Evolutionary conservation across 2,797 vertebrate genomes (phyloP).

Genomic region (Botia almorhae): DNA sequence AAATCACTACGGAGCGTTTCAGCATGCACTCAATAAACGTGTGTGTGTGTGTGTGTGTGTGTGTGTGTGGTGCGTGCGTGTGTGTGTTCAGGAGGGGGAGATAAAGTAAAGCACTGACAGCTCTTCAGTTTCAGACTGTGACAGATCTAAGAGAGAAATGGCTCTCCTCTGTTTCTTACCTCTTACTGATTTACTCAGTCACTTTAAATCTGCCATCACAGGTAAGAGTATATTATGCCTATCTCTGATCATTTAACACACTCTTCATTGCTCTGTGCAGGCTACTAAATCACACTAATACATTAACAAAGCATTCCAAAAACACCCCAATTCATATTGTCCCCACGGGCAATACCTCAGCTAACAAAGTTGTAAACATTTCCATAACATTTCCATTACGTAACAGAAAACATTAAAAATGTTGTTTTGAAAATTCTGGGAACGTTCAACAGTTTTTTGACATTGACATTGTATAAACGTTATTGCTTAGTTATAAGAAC

Average conservation of each 20-base stretch:
- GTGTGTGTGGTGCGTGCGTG: too few relatives aligned
- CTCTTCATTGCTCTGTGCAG: not conserved
- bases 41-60: too few relatives aligned
- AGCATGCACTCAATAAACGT: not conserved
- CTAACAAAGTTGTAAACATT: too few relatives aligned
- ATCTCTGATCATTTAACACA: not conserved
- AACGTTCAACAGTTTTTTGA: too few relatives aligned
- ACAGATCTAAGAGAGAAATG: constrained; percentile 28
- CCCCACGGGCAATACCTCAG: not conserved
- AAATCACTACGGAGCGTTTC: not conserved
- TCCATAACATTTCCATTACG: too few relatives aligned
- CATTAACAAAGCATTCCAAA: not conserved
- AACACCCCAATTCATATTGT: not conserved
- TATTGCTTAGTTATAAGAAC: too few relatives aligned
- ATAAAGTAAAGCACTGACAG: constrained; percentile 10
- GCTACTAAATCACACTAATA: not conserved
- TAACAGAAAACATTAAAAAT: too few relatives aligned
- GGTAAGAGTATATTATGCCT: not conserved
- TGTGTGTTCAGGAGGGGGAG: not conserved
- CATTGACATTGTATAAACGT: too few relatives aligned
- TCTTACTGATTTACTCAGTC: not conserved
- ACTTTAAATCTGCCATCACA: constrained; percentile 16
- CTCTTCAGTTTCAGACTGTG: not conserved
- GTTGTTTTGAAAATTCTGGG: too few relatives aligned
- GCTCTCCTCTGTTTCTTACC: not conserved